Base-by-base conservation (phyloP, 2,113 vertebrate genomes). In the Siniperca chuatsi region DNA sequence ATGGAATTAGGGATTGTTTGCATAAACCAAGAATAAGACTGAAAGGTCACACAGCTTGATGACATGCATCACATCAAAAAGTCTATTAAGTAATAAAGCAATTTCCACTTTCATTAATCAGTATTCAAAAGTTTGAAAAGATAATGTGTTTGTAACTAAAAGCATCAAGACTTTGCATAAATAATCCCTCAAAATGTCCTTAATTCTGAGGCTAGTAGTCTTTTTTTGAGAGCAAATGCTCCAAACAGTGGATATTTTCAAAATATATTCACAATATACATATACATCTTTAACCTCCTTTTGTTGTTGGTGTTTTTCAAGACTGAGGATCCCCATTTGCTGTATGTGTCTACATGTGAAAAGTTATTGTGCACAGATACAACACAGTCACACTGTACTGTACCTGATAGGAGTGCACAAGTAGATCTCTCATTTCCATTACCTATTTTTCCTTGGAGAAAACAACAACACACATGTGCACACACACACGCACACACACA, bases 371-470 rank as follows among this genome's bases (percentile, higher is more conserved):
- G 54, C 33, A 79, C 33, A 48, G 8, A 66, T 40, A 23, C 48
- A 37, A 37, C 35, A 37, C 35, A 70, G 42, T 64, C 70, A 75
- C 72, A 57, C 6, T 82, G 62, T 13, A 60, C 48, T 82, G 8
- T 65, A 54, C 42, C 54, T 76, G 61, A 35, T 87, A 15, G 60
- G 50, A 71, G 10, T 75, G 48, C 76, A 78, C 25, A 57, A 78
- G 74, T 54, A 78, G 50, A 68, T 70, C 78, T 79, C 71, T 85
- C 69, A 83, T 89, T 85, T 74, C 54, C 37, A 81, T 82, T 70
- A 78, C 66, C 48, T 80, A 57, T 89, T 86, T 91, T 82, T 46
- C 82, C 69, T 81, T 67, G 48, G 75, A 67, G 73, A 64, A 76
- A 44, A 44, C 6, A 44, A 44, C 6, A 76, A 60, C 72, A 72